Base-by-base conservation (phyloP, 2,797 vertebrate species). In the Pseudochirops corinnae region DNA sequence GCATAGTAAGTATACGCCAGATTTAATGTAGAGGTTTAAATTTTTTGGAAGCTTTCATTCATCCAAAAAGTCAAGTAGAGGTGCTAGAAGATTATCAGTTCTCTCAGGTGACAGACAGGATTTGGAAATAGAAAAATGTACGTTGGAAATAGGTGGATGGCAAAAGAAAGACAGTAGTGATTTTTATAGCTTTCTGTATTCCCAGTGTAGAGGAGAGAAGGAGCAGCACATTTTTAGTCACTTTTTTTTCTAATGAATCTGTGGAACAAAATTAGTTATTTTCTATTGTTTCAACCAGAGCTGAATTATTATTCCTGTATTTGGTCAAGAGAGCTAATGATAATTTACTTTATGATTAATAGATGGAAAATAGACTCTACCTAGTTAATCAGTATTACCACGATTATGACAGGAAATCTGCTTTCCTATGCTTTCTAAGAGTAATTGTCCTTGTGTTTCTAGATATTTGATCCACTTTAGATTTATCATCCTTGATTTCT, bases 71-170 rank as follows among this genome's bases (percentile, higher is more conserved):
- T 93, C 58, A 53, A 91, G 82, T 55, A 90, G 58, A 91, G 52
- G 91, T 50, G 94, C 1, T 92, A 92, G 46, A 91, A 93, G 56
- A 53, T 96, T 39, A 56, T 93, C 92, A 92, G 13, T n/a, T 87
- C 67, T 95, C 87, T 28, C 60, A 4, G 52, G 56, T 95, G 92
- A 93, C 50, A 94, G 90, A 93, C 50, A 93, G 90, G 29, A 46
- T 74, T 26, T 52, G 53, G 93, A 11, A 14, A 62, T 60, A 91
- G 33, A 92, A 92, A 58, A 92, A 93, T 93, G 14, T 95, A 74
- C 60, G 6, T 52, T 33, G 56, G 91, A 92, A 93, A 55, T 21
- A 50, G 93, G 56, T 82, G 67, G 67, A 46, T 93, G 50, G 67
- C 11, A 55, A 53, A 74, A 53, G 93, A 60, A 55, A n/a, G 31